phyloP scores from a whole-genome alignment of 2,888 invertebrate species.

The Trachelus troglodyta region DNA sequence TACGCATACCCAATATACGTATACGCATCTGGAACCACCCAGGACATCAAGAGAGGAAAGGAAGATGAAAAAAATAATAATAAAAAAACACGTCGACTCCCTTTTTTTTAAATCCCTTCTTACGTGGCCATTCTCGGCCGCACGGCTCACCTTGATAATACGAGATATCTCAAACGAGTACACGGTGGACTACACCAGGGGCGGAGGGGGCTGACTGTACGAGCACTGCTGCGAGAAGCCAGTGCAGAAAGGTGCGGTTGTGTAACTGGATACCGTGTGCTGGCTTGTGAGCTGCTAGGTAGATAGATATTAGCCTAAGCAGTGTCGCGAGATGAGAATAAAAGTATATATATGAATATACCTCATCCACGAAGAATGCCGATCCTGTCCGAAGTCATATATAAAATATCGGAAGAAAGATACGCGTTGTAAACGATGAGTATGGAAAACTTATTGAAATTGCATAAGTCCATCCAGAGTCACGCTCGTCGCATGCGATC shows the following conservation, averaged over 20 bases:
- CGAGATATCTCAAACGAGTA: slow-evolving; percentile 46
- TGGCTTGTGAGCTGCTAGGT: not conserved
- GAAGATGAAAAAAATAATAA: not conserved
- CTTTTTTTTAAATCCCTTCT: not conserved
- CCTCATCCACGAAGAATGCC: not conserved
- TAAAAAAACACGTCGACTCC: not conserved
- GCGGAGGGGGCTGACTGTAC: not conserved
- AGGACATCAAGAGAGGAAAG: not conserved
- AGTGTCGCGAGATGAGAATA: not conserved
- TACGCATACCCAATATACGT: too few relatives aligned
- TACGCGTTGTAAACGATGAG: not conserved
- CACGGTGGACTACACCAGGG: not conserved
- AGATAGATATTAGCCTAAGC: not conserved
- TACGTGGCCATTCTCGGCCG: not conserved
- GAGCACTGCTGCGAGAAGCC: not conserved
- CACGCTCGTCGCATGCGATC: not conserved
- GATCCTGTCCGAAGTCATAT: not conserved
- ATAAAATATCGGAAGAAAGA: not conserved
- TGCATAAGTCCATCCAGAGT: not conserved
- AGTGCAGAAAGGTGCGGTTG: slow-evolving; percentile 2
- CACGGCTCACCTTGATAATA: slow-evolving; percentile 46
- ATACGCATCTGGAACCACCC: not conserved
- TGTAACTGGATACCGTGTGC: slow-evolving; percentile 3
- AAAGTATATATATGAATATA: not conserved
- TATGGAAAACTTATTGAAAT: not conserved